These are phyloP conservation scores for Scaptomyza flava DNA, from an alignment of 2,888 invertebrate species.

Conservation along the genomic window DNA sequence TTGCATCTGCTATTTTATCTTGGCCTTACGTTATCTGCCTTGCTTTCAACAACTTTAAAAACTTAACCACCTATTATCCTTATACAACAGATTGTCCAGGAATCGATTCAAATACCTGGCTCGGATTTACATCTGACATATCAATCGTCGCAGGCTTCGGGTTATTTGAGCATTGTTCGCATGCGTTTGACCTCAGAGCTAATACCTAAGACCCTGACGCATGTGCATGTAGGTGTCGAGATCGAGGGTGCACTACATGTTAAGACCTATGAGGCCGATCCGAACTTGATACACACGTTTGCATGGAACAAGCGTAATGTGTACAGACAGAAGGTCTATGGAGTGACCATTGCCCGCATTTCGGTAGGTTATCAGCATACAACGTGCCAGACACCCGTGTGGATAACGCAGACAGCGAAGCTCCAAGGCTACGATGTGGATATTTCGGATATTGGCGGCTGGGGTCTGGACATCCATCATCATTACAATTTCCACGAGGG, in stretches of 20 bases:
- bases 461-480: conserved; percentile 99
- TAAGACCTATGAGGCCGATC: conserved; percentile 97
- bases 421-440: conserved; percentile 98
- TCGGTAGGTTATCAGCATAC: conserved; percentile 98
- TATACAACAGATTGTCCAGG: conserved; percentile 94
- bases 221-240: conserved; percentile 96
- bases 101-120: conserved; percentile 96
- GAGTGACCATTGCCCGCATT: conserved; percentile 93
- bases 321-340: conserved; percentile 97
- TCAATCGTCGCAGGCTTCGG: conserved; percentile 97
- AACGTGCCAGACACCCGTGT: conserved; percentile 93
- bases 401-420: conserved; percentile 97
- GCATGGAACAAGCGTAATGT: conserved; percentile 99
- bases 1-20: too few species aligned
- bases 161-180: conserved; percentile 96
- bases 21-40: too few species aligned
- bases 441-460: conserved; percentile 98
- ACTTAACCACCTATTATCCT: too few species aligned
- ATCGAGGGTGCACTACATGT: conserved; percentile 97
- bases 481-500: conserved; percentile 99
- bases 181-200: conserved; percentile 93
- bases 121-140: conserved; percentile 97
- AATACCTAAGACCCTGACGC: conserved; percentile 92
- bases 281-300: conserved; percentile 96
- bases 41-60: too few species aligned